Evolutionary conservation across 2,888 invertebrate species (phyloP).

Genomic region (Apomyelois bistriatella): DNA sequence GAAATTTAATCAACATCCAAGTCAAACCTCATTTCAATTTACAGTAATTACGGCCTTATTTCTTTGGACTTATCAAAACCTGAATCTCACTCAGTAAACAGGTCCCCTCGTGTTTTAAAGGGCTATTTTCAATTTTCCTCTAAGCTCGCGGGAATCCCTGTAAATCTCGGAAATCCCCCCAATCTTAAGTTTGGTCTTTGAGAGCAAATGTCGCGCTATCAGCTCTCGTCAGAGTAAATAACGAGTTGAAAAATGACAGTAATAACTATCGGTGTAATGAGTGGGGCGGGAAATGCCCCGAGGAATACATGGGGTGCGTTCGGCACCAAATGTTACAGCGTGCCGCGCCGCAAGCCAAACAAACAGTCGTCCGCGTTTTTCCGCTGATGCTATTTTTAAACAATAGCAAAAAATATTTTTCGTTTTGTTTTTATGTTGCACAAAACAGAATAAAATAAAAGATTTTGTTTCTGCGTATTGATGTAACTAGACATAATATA

Average conservation of each 20-base stretch:
- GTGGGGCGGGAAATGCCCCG: conserved; percentile 71
- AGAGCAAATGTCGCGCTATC: conserved; percentile 75
- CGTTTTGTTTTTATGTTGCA: conserved; percentile 9
- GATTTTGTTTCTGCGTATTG: neutral
- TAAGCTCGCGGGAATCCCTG: conserved; percentile 56
- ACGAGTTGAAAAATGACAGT: conserved; percentile 80
- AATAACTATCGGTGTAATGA: conserved; percentile 79
- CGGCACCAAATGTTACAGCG: conserved; percentile 63
- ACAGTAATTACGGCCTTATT: conserved; percentile 32
- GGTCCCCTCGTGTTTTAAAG: conserved; percentile 49
- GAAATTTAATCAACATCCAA: neutral
- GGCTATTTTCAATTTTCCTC: conserved; percentile 70
- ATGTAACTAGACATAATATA: no score
- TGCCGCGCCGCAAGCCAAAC: conserved; percentile 54
- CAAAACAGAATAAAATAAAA: neutral
- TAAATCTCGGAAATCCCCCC: conserved; percentile 56
- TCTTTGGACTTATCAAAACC: conserved; percentile 31
- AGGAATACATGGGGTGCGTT: conserved; percentile 69
- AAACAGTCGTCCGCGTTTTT: conserved; percentile 38
- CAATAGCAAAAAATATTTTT: neutral
- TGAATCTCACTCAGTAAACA: conserved; percentile 35
- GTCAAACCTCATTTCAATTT: neutral
- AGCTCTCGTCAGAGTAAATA: conserved; percentile 76
- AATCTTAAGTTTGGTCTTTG: conserved; percentile 63
- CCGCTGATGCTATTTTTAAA: conserved; percentile 12